Conservation (phyloP, 2,113 vertebrate genomes). For the Anolis carolinensis region DNA sequence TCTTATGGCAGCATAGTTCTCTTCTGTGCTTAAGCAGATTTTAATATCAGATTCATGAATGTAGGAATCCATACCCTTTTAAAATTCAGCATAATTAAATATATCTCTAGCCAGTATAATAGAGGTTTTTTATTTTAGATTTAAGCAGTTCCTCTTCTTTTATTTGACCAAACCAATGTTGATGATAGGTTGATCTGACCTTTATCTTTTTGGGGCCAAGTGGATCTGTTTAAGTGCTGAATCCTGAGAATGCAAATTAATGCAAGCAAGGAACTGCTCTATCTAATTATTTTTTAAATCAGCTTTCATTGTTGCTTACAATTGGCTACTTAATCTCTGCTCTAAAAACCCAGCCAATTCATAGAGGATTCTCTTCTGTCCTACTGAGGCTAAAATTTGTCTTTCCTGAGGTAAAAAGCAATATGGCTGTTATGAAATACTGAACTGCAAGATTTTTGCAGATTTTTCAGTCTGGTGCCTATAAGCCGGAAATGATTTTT, state of each 20-base stretch:
- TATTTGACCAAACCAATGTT: background rate
- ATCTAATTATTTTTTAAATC: background rate
- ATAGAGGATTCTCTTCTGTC: background rate
- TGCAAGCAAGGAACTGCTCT: background rate
- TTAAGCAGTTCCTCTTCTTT: background rate
- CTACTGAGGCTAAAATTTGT: slow-evolving; percentile 9
- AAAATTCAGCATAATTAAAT: background rate
- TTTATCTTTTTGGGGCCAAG: background rate
- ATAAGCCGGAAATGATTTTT: background rate
- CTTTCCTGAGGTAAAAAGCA: background rate
- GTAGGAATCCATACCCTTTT: background rate
- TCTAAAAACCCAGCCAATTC: background rate
- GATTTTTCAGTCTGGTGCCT: background rate
- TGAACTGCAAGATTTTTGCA: background rate
- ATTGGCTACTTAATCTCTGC: background rate
- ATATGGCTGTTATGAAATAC: background rate
- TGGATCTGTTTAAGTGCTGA: background rate
- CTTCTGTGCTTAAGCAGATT: background rate
- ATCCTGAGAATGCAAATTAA: background rate
- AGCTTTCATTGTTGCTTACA: background rate
- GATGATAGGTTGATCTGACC: background rate
- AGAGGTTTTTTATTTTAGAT: background rate
- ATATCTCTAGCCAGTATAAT: background rate
- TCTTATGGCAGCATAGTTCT: background rate
- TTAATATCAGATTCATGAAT: background rate